These are phyloP conservation scores for Tiliacea citrago DNA, from an alignment of 2,888 invertebrate species.

Conservation along the genomic window DNA sequence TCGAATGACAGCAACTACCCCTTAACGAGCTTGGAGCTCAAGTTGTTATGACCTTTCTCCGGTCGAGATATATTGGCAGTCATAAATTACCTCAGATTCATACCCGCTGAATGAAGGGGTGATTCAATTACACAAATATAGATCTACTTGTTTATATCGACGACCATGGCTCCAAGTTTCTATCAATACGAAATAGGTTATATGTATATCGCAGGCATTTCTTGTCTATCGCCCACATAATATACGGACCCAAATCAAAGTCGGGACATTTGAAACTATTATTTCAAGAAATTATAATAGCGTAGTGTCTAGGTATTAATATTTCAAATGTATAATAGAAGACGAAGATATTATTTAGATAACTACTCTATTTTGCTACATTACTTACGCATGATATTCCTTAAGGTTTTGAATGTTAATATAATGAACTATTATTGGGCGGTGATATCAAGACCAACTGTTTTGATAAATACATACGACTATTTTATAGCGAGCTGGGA, in stretches of 20 bases:
- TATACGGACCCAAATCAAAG: slow-evolving; percentile 46
- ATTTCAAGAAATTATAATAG: slow-evolving; percentile 40
- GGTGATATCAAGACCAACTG: slow-evolving; percentile 15
- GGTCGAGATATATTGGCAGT: slow-evolving; percentile 48
- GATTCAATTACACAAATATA: slow-evolving; percentile 61
- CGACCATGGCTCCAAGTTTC: slow-evolving; percentile 31
- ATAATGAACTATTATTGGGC: not conserved
- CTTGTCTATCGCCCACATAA: not conserved
- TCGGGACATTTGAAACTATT: slow-evolving; percentile 36
- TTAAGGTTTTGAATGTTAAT: slow-evolving; percentile 11
- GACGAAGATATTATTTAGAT: slow-evolving; percentile 22
- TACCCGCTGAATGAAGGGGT: slow-evolving; percentile 32
- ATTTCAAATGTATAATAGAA: slow-evolving; percentile 21
- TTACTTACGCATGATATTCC: slow-evolving; percentile 17
- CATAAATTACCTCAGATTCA: slow-evolving; percentile 56
- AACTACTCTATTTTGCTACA: slow-evolving; percentile 27
- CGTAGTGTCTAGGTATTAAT: not conserved
- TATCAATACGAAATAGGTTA: slow-evolving; percentile 19
- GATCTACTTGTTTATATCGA: slow-evolving; percentile 36
- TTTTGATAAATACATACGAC: slow-evolving; percentile 25
- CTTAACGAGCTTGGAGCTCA: slow-evolving; percentile 50
- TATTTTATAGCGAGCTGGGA: slow-evolving; percentile 29
- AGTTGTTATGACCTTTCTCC: slow-evolving; percentile 58
- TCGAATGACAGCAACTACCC: slow-evolving; percentile 34
- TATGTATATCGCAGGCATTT: slow-evolving; percentile 1